Base-by-base conservation (phyloP, 2,113 vertebrate genomes). In the Alexandromys fortis region DNA sequence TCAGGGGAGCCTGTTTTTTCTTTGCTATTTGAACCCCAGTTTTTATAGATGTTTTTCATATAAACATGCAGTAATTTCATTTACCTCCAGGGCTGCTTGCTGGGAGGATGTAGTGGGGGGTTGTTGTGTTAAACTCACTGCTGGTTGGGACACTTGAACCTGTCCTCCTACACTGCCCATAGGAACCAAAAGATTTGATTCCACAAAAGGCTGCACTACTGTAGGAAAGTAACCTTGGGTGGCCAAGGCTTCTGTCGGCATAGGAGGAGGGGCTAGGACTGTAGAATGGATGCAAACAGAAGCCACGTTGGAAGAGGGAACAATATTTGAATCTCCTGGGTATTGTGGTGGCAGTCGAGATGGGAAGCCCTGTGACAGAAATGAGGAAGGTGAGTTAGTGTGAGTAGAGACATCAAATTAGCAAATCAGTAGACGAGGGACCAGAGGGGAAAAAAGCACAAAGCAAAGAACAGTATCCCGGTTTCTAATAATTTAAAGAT, bases 81-180 rank as follows among this genome's bases (percentile, higher is more conserved):
- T 98, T 99, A 99, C 98, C 98, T 99, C 98, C 98, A 98, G 55
- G 78, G 83, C 98, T 76, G 98, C 97, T 97, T 98, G 98, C 98
- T 99, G 98, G 0, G 98, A 98, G 96, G 98, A 97, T 96, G 98
- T 94, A 96, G 98, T 97, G 1, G 98, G 98, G 93, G 96, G 95
- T 97, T 98, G 98, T 67, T 98, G 98, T 49, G 98, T 97, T 98
- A 98, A 96, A 95, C 98, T 98, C 98, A 96, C 91, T 94, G 98
- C 65, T 97, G 98, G 97, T 63, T 98, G 98, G 88, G 98, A 96
- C 91, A 98, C 98, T 98, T 98, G 98, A 92, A 98, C 98, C 98
- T 99, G 98, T 96, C 98, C 98, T 98, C 97, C 98, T 95, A 98
- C 47, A 98, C 95, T 92, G 85, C 98, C 95, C 98, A 98, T 21